Conservation (phyloP, 1,140 invertebrate species). For the Hyles euphorbiae region DNA sequence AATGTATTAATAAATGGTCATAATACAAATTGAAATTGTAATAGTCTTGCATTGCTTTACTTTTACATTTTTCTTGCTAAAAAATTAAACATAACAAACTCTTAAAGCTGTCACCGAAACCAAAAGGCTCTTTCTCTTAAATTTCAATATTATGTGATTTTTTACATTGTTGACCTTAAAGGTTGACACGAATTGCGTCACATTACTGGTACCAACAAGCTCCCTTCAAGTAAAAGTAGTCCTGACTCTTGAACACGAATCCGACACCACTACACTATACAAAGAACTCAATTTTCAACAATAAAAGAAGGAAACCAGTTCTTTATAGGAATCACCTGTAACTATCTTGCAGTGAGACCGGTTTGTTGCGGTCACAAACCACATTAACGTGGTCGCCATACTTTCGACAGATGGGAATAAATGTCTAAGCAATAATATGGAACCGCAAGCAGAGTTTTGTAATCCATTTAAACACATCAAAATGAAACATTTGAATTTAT, state of each 20-base stretch:
- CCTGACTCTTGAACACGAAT: slow-evolving; percentile 21
- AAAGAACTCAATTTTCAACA: slow-evolving; percentile 37
- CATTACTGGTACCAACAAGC: slow-evolving; percentile 8
- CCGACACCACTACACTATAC: slow-evolving; percentile 25
- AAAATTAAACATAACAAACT: too few species aligned
- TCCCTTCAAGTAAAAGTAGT: slow-evolving; percentile 40
- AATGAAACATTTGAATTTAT: background rate
- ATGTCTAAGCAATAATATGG: slow-evolving; percentile 5
- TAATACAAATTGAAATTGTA: too few species aligned
- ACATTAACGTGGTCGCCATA: slow-evolving; percentile 44
- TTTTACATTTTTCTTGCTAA: too few species aligned
- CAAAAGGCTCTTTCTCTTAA: too few species aligned
- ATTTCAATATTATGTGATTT: too few species aligned
- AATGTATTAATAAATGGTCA: too few species aligned
- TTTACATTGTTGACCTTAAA: too few species aligned
- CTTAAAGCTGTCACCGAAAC: too few species aligned
- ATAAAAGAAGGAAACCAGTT: slow-evolving; percentile 48
- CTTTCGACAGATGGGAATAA: slow-evolving; percentile 31
- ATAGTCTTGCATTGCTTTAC: too few species aligned
- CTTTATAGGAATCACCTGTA: slow-evolving; percentile 50
- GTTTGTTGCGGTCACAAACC: slow-evolving; percentile 48
- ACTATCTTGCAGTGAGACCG: slow-evolving; percentile 42
- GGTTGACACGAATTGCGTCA: too few species aligned
- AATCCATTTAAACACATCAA: background rate
- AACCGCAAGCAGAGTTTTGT: background rate